These are phyloP conservation scores for Scleropages formosus DNA, from an alignment of 2,797 vertebrate species.

Conservation along the genomic window DNA sequence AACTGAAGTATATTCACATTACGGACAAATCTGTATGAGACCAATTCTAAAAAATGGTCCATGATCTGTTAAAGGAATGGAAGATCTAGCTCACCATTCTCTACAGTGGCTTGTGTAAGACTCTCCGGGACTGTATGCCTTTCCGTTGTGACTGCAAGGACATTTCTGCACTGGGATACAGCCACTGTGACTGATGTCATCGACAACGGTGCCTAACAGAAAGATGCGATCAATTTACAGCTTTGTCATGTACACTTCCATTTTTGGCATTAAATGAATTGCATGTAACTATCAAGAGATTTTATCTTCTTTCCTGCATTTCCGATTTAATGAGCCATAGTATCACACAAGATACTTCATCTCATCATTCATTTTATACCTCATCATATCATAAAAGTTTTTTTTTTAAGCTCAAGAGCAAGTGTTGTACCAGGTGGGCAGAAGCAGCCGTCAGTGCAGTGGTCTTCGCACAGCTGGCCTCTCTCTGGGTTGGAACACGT, in stretches of 20 bases:
- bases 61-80: neutral
- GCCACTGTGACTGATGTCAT: slow-evolving; percentile 59
- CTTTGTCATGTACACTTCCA: too few species aligned
- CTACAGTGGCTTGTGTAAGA: slow-evolving; percentile 52
- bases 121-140: slow-evolving; percentile 56
- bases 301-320: too few species aligned
- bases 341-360: too few species aligned
- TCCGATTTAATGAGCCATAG: too few species aligned
- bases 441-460: slow-evolving; percentile 76
- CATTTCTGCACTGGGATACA: slow-evolving; percentile 60
- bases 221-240: neutral
- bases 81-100: slow-evolving; percentile 57
- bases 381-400: neutral
- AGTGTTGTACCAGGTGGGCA: slow-evolving; percentile 72
- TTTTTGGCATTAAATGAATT: too few species aligned
- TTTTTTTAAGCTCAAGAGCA: neutral
- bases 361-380: neutral
- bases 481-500: slow-evolving; percentile 73
- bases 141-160: slow-evolving; percentile 57
- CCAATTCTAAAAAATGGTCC: neutral
- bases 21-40: too few species aligned
- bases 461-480: slow-evolving; percentile 70
- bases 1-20: neutral
- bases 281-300: too few species aligned
- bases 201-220: slow-evolving; percentile 59